Evolutionary conservation across 2,797 vertebrate genomes (phyloP).

Genomic region (Bryconaethiops microstoma): DNA sequence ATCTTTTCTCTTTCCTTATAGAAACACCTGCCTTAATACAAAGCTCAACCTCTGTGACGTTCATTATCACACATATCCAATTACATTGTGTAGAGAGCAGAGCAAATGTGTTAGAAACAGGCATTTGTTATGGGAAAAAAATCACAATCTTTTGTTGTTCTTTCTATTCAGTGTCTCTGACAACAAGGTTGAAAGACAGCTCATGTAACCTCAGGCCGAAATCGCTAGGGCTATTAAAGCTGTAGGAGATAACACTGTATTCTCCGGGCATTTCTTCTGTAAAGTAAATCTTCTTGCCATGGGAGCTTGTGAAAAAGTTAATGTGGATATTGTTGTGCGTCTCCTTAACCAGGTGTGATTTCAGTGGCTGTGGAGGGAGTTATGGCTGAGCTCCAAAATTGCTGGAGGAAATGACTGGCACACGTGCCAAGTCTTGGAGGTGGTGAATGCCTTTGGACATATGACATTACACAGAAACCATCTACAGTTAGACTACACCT

Average conservation of each 20-base stretch:
- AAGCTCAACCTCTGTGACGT: conserved; percentile 68
- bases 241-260: background rate
- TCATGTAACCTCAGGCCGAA: background rate
- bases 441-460: conserved; percentile 58
- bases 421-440: conserved; percentile 52
- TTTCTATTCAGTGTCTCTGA: conserved; percentile 42
- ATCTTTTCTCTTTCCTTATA: conserved; percentile 40
- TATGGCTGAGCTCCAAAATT: conserved; percentile 59
- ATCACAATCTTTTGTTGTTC: conserved; percentile 35
- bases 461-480: background rate
- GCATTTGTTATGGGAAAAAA: conserved; percentile 19
- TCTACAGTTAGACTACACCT: conserved; percentile 19
- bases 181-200: background rate
- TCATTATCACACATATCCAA: conserved; percentile 72
- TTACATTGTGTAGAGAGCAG: conserved; percentile 58
- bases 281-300: conserved; percentile 4
- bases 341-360: conserved; percentile 34
- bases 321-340: conserved; percentile 22
- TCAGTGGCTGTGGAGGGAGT: conserved; percentile 53
- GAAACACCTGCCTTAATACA: conserved; percentile 54
- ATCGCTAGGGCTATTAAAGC: background rate
- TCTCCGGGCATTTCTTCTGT: background rate
- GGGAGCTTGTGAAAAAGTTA: conserved; percentile 22
- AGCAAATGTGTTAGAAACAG: conserved; percentile 40
- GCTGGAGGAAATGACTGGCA: conserved; percentile 60